phyloP scores from a whole-genome alignment of 2,797 vertebrate genomes.

The Poecilia wingei region DNA sequence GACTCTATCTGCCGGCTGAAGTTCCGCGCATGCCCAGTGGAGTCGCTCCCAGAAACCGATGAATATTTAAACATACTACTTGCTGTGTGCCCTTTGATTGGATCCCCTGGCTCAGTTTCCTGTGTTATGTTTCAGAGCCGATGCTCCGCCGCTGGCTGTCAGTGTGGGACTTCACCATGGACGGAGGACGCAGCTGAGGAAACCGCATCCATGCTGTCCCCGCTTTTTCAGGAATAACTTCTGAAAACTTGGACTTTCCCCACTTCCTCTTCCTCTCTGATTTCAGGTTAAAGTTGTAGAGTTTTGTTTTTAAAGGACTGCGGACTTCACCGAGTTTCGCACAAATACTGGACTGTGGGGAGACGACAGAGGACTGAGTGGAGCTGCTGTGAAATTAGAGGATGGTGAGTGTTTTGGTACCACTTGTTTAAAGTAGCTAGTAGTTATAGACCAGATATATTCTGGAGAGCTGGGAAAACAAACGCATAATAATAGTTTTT shows the following conservation, averaged over 20 bases:
- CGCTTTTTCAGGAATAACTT: constrained; percentile 47
- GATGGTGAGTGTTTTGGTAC: constrained; percentile 71
- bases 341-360: constrained; percentile 36
- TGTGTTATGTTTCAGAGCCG: constrained; percentile 56
- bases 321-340: constrained; percentile 32
- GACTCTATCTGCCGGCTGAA: background rate
- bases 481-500: background rate
- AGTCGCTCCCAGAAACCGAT: constrained; percentile 36
- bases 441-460: constrained; percentile 2
- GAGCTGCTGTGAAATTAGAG: constrained; percentile 45
- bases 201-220: constrained; percentile 53
- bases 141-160: constrained; percentile 35
- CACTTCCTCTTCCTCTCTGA: background rate
- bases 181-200: constrained; percentile 64
- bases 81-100: constrained; percentile 56
- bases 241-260: constrained; percentile 47
- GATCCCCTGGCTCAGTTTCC: constrained; percentile 52
- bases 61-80: constrained; percentile 59
- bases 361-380: constrained; percentile 29
- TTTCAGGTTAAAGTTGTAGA: constrained; percentile 12
- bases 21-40: constrained; percentile 63
- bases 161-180: constrained; percentile 57
- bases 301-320: constrained; percentile 18
- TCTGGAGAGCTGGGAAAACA: background rate
- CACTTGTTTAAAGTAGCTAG: constrained; percentile 5